Evolutionary conservation across 2,797 vertebrate species (phyloP).

Genomic region (Remorina albescens): DNA sequence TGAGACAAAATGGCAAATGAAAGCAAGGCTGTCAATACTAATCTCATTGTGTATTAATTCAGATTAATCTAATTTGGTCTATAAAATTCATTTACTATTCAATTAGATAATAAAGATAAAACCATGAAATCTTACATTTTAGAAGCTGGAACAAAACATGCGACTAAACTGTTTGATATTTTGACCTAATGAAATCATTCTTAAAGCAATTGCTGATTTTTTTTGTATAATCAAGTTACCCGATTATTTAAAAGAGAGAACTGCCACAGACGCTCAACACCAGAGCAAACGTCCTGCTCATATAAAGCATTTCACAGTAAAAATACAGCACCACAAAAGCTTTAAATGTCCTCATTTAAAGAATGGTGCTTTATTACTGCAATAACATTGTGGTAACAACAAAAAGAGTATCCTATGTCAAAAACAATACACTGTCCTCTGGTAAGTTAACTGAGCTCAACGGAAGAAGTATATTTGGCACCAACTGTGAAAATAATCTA

Average conservation of each 20-base stretch:
- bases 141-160: background rate
- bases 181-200: background rate
- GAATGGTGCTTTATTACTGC: background rate
- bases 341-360: background rate
- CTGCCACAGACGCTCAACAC: background rate
- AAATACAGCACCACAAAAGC: background rate
- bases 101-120: background rate
- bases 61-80: background rate
- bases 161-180: background rate
- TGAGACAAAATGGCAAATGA: background rate
- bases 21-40: background rate
- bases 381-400: slow-evolving; percentile 21
- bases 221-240: background rate
- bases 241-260: slow-evolving; percentile 1
- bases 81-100: background rate
- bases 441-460: slow-evolving; percentile 8
- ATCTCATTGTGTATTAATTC: background rate
- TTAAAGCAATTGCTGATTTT: background rate
- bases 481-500: slow-evolving; percentile 36
- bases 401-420: background rate
- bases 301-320: background rate
- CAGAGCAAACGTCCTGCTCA: slow-evolving; percentile 28
- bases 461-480: slow-evolving; percentile 16
- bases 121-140: background rate
- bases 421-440: slow-evolving; percentile 10